A percentile compares a stretch with the other conserved stretches of the same genome.
Evolutionary conservation across 2,888 invertebrate species (phyloP).

Genomic region (Trichopoda pennipes): DNA sequence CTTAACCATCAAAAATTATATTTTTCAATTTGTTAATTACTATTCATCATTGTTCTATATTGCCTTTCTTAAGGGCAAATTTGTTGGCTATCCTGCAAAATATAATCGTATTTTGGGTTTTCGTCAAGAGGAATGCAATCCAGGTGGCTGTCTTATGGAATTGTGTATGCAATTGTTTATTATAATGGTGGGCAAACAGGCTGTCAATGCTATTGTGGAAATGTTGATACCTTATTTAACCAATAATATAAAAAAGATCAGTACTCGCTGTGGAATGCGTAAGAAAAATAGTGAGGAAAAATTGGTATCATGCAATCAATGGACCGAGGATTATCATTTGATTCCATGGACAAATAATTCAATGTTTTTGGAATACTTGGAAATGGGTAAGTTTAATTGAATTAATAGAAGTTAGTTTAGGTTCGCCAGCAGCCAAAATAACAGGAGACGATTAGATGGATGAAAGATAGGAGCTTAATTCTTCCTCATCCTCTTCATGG

Average conservation of each 20-base stretch:
- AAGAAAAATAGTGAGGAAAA: slow-evolving; percentile 78
- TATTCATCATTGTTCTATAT: slow-evolving; percentile 94
- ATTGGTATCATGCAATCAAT: slow-evolving; percentile 84
- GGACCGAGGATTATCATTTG: slow-evolving; percentile 88
- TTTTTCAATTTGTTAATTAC: slow-evolving; percentile 94
- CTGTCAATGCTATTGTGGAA: slow-evolving; percentile 88
- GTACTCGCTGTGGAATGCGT: slow-evolving; percentile 81
- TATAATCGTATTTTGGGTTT: slow-evolving; percentile 87
- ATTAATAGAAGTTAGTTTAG: too few relatives aligned
- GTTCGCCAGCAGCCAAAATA: too few relatives aligned
- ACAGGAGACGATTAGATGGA: too few relatives aligned
- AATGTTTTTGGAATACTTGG: slow-evolving; percentile 90
- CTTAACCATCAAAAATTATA: slow-evolving; percentile 91
- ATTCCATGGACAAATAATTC: slow-evolving; percentile 85
- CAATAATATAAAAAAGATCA: slow-evolving; percentile 81
- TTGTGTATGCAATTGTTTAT: slow-evolving; percentile 91
- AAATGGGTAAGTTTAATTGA: slow-evolving; percentile 86
- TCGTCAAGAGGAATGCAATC: slow-evolving; percentile 89
- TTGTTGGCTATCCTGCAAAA: slow-evolving; percentile 89
- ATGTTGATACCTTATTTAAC: slow-evolving; percentile 85
- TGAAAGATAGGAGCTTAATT: too few relatives aligned
- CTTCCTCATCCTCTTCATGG: too few relatives aligned
- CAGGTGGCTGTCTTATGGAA: slow-evolving; percentile 93
- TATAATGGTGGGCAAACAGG: slow-evolving; percentile 93
- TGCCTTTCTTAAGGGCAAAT: slow-evolving; percentile 88